Conservation (phyloP, 2,888 invertebrate species). For the Drosophila anomalata region DNA sequence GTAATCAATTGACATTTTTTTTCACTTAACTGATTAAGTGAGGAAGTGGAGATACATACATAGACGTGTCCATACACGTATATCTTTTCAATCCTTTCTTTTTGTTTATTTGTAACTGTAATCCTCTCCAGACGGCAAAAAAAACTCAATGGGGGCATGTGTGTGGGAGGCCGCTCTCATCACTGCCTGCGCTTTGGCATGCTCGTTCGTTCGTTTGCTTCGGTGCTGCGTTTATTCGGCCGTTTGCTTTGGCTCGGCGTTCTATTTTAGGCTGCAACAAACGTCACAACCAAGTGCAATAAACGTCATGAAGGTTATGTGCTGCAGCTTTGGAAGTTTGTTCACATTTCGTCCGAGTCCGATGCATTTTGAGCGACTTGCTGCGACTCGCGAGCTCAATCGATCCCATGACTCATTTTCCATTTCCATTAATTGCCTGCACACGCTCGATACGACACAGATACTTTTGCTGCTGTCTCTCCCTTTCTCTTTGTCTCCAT, state of each 20-base stretch:
- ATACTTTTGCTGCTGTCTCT: conserved; percentile 21
- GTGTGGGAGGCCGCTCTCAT: conserved; percentile 52
- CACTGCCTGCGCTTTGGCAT: conserved; percentile 54
- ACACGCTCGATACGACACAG: conserved; percentile 40
- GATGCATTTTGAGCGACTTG: conserved; percentile 29
- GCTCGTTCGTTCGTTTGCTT: conserved; percentile 47
- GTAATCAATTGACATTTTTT: conserved; percentile 20
- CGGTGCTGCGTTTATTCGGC: conserved; percentile 42
- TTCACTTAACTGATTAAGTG: conserved; percentile 18
- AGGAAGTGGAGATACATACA: not conserved
- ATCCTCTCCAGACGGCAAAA: conserved; percentile 54
- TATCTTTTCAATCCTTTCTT: not conserved
- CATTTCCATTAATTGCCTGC: conserved; percentile 42
- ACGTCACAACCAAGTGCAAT: conserved; percentile 79
- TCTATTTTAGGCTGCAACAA: conserved; percentile 72
- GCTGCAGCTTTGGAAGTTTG: conserved; percentile 47
- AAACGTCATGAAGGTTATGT: conserved; percentile 82
- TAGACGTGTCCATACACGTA: not conserved
- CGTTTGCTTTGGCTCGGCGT: conserved; percentile 46
- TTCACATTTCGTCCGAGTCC: conserved; percentile 35
- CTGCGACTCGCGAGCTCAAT: conserved; percentile 10
- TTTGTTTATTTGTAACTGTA: conserved; percentile 17
- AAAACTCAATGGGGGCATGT: conserved; percentile 58
- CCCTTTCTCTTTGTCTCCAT: conserved; percentile 21
- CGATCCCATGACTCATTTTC: conserved; percentile 33